Percentiles rank a stretch among this genome's conserved stretches.
These are phyloP conservation scores for Leptinotarsa tumamoca DNA, from an alignment of 2,888 invertebrate species.

Conservation along the genomic window DNA sequence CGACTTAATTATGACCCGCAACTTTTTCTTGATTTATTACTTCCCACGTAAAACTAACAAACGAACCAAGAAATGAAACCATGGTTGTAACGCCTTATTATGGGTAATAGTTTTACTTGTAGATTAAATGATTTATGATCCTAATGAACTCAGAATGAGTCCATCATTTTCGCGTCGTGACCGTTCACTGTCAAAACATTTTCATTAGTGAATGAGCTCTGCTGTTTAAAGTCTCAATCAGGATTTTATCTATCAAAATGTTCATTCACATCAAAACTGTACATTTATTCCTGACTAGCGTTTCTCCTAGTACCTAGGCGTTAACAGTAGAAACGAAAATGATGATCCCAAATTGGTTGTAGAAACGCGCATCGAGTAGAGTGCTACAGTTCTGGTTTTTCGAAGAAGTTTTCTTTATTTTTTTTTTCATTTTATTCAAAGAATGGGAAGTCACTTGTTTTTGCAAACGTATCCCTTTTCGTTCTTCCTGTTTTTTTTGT, in stretches of 20 bases:
- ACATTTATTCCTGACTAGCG: no score
- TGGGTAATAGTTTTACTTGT: constrained; percentile 9
- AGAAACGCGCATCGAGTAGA: no score
- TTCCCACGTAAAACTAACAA: constrained; percentile 37
- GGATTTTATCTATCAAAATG: not conserved
- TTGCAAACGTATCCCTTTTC: no score
- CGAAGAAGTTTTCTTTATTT: no score
- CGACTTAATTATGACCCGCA: constrained; percentile 32
- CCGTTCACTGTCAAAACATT: constrained; percentile 11
- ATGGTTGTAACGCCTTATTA: constrained; percentile 17
- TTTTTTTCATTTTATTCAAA: no score
- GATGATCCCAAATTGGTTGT: no score
- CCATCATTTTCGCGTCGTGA: constrained; percentile 1
- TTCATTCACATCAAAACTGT: no score
- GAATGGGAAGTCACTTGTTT: no score
- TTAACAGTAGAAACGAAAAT: no score
- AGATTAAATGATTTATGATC: constrained; percentile 1
- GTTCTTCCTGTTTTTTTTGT: no score
- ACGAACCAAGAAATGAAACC: constrained; percentile 2
- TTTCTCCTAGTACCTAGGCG: no score
- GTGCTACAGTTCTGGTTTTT: no score
- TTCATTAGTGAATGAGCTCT: not conserved
- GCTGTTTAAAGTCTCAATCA: not conserved
- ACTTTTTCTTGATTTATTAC: constrained; percentile 36
- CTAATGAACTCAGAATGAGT: constrained; percentile 2